Conservation (phyloP, 1,140 invertebrate genomes). For the Cydia pomonella region DNA sequence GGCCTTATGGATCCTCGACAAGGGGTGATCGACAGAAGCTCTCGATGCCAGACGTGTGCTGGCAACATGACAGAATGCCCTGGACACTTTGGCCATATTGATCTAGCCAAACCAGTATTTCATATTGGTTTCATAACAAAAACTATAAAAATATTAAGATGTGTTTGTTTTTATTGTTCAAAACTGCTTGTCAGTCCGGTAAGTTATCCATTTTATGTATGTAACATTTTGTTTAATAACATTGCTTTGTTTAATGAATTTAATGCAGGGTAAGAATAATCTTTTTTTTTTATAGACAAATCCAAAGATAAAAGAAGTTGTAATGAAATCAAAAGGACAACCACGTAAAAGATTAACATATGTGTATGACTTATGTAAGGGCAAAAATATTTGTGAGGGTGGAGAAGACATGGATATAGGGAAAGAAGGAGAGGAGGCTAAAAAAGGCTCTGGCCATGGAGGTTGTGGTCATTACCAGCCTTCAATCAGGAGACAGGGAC, state of each 20-base stretch:
- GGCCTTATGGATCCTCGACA: conserved; percentile 99
- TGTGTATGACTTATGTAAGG: conserved; percentile 99
- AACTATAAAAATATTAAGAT: conserved; percentile 97
- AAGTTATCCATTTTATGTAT: conserved; percentile 73
- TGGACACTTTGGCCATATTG: conserved; percentile 99
- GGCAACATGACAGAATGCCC: conserved; percentile 99
- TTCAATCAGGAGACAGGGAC: conserved; percentile 91
- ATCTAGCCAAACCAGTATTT: conserved; percentile 99
- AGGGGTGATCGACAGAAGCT: conserved; percentile 96
- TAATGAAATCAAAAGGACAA: conserved; percentile 98
- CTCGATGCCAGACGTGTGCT: conserved; percentile 98
- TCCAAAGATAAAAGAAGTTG: conserved; percentile 98
- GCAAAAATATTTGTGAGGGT: conserved; percentile 98
- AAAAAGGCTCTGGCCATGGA: conserved; percentile 91
- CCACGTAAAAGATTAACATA: conserved; percentile 95
- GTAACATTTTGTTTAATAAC: not conserved
- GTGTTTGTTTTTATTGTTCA: conserved; percentile 99
- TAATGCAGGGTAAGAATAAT: not conserved
- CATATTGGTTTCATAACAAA: conserved; percentile 99
- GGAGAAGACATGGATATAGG: conserved; percentile 98
- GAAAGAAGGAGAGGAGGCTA: conserved; percentile 86
- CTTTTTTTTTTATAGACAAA: conserved; percentile 83
- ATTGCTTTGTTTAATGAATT: not conserved
- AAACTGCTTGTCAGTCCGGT: conserved; percentile 97
- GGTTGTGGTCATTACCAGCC: conserved; percentile 99